Conservation (phyloP, 2,888 invertebrate species). For the Cantharis lateralis region DNA sequence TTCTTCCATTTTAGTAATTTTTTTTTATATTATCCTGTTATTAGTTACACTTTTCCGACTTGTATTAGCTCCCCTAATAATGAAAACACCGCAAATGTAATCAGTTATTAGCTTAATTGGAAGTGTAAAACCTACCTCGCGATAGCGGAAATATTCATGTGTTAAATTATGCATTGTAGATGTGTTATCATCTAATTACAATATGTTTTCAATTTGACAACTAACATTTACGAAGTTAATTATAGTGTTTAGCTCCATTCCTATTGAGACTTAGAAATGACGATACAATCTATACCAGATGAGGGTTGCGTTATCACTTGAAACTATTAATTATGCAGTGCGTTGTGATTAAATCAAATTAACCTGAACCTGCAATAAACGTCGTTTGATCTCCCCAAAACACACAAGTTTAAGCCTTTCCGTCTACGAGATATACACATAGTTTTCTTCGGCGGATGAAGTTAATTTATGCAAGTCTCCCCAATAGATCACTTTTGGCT, state of each 20-base stretch:
- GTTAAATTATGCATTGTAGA: neutral
- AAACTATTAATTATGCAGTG: conserved; percentile 17
- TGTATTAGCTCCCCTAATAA: neutral
- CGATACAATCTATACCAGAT: conserved; percentile 12
- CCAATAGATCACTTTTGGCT: neutral
- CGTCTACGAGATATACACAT: neutral
- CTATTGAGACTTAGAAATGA: neutral
- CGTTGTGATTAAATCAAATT: conserved; percentile 4
- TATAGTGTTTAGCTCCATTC: conserved; percentile 23
- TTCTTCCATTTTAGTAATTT: too few species aligned
- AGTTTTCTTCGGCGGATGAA: neutral
- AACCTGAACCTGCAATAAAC: neutral
- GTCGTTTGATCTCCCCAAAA: neutral
- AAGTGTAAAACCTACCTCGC: neutral
- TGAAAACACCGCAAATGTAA: neutral
- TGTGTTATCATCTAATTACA: neutral
- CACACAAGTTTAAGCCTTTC: neutral
- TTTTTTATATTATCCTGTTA: too few species aligned
- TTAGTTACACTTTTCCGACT: too few species aligned
- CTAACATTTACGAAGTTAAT: conserved; percentile 43
- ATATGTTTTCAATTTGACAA: conserved; percentile 38
- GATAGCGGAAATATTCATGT: neutral
- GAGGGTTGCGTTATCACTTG: conserved; percentile 18
- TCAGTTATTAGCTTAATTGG: too few species aligned
- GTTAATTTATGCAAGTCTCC: neutral